Conservation (phyloP, 2,888 invertebrate genomes). For the Agrochola lychnidis region DNA sequence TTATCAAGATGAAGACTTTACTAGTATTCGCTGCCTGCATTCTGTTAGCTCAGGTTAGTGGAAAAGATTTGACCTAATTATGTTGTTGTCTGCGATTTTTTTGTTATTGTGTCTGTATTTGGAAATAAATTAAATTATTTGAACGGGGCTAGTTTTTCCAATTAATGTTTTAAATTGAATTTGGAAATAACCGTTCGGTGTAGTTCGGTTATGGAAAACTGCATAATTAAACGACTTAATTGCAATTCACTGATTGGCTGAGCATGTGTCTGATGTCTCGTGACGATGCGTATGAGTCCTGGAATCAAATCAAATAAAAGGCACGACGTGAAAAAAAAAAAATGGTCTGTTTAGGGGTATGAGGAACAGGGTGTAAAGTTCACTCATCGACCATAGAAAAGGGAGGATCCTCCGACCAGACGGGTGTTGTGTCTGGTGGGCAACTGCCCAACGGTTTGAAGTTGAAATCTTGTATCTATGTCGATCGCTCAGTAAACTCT, state of each 20-base stretch:
- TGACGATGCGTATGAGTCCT: too few relatives aligned
- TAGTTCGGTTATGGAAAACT: background rate
- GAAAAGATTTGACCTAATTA: constrained; percentile 11
- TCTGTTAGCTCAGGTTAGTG: constrained; percentile 83
- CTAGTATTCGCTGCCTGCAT: constrained; percentile 84
- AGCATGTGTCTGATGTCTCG: background rate
- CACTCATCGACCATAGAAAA: too few relatives aligned
- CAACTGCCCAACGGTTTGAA: too few relatives aligned
- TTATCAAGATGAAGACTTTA: constrained; percentile 83
- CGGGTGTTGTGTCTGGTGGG: too few relatives aligned
- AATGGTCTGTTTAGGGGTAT: too few relatives aligned
- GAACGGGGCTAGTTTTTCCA: background rate
- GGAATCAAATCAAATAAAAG: too few relatives aligned
- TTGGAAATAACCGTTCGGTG: background rate
- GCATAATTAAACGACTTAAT: background rate
- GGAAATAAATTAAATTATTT: background rate
- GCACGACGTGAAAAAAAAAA: too few relatives aligned
- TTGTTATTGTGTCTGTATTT: background rate
- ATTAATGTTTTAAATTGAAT: too few relatives aligned
- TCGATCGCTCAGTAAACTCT: too few relatives aligned
- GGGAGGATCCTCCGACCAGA: too few relatives aligned
- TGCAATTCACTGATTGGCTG: background rate
- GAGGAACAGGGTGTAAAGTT: too few relatives aligned
- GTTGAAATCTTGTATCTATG: too few relatives aligned
- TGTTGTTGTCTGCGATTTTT: background rate